Percentiles rank a stretch among this genome's conserved stretches.
Conservation (phyloP, 2,888 invertebrate species). For the Chrysolina haemoptera region DNA sequence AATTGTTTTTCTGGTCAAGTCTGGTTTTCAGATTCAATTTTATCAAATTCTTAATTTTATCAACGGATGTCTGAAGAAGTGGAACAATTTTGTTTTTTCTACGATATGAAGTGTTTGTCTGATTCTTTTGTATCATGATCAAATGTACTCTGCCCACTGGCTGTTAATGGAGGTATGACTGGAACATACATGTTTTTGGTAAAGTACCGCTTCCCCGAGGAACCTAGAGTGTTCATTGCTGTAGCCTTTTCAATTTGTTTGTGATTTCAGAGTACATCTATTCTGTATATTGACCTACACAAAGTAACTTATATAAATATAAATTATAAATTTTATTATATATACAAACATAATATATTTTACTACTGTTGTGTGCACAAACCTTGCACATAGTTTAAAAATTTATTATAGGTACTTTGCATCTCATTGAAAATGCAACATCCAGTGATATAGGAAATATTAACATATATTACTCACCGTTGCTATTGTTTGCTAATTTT, state of each 20-base stretch:
- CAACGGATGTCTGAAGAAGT: neutral
- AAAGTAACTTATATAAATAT: slow-evolving; percentile 64
- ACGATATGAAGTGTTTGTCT: slow-evolving; percentile 7
- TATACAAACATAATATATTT: slow-evolving; percentile 67
- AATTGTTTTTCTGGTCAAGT: no score
- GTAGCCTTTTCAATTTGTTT: slow-evolving; percentile 70
- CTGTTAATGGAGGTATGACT: slow-evolving; percentile 60
- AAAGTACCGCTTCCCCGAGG: slow-evolving; percentile 70
- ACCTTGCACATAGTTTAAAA: slow-evolving; percentile 70
- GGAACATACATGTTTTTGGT: slow-evolving; percentile 47
- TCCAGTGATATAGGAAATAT: slow-evolving; percentile 21
- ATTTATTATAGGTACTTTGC: slow-evolving; percentile 57
- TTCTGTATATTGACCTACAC: slow-evolving; percentile 69
- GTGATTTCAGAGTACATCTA: slow-evolving; percentile 69
- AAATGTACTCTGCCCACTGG: slow-evolving; percentile 69
- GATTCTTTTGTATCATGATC: slow-evolving; percentile 44
- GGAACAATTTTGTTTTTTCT: slow-evolving; percentile 23
- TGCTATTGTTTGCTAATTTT: neutral
- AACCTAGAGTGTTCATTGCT: slow-evolving; percentile 71
- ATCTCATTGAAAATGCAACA: slow-evolving; percentile 33
- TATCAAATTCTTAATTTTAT: neutral
- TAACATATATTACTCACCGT: neutral
- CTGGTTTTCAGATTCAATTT: neutral
- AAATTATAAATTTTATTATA: slow-evolving; percentile 67
- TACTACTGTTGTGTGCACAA: slow-evolving; percentile 71